phyloP scores from a whole-genome alignment of 2,888 invertebrate genomes.

The Dysmachus trigonus region DNA sequence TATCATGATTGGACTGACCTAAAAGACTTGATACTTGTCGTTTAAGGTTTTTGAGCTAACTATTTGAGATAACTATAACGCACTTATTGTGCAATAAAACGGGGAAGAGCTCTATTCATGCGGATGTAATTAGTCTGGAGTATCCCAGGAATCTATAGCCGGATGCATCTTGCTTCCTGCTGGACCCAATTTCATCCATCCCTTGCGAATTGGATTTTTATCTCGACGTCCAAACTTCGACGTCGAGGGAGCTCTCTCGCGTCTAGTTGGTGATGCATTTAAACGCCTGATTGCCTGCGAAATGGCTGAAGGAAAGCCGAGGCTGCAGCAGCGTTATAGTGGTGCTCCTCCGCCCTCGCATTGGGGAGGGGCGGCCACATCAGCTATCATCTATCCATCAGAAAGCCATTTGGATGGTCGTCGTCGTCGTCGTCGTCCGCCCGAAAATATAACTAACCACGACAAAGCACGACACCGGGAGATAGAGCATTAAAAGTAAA shows the following conservation, averaged over 20 bases:
- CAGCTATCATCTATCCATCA: background rate
- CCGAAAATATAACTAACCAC: background rate
- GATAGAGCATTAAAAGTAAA: slow-evolving; percentile 2
- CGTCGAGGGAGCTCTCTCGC: background rate
- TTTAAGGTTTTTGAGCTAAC: background rate
- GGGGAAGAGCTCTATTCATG: background rate
- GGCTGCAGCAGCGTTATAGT: background rate
- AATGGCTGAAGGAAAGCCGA: background rate
- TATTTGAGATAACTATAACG: background rate
- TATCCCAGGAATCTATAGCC: background rate
- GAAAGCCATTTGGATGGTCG: background rate
- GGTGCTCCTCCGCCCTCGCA: background rate
- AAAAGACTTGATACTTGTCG: too few species aligned
- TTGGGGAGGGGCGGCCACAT: background rate
- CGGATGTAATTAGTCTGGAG: background rate
- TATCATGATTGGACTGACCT: too few species aligned
- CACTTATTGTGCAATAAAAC: background rate
- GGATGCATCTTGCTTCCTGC: background rate
- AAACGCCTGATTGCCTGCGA: background rate
- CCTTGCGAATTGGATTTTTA: background rate
- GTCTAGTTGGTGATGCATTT: background rate
- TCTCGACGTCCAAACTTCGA: background rate
- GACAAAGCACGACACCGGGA: slow-evolving; percentile 1
- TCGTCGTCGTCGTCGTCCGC: too few species aligned
- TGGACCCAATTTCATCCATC: background rate